Conservation (phyloP, 2,888 invertebrate genomes). For the Ophraella communa region DNA sequence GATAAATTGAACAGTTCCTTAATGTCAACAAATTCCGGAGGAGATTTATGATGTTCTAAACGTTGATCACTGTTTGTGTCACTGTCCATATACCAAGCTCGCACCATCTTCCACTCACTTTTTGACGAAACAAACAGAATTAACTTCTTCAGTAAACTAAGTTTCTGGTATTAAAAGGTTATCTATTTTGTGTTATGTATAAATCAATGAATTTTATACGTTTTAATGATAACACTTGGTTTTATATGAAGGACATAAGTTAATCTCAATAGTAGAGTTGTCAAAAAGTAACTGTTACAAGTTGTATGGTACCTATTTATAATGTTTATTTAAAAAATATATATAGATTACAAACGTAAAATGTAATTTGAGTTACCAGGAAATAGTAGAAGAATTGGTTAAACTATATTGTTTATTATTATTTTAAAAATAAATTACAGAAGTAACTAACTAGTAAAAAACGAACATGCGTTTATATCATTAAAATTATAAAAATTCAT, state of each 20-base stretch:
- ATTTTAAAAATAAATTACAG: too few species aligned
- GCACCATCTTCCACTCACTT: conserved; percentile 73
- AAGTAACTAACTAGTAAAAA: too few species aligned
- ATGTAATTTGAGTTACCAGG: too few species aligned
- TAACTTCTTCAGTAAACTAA: too few species aligned
- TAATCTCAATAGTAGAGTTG: not conserved
- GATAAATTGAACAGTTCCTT: conserved; percentile 72
- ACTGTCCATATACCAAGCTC: conserved; percentile 82
- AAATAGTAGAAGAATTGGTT: too few species aligned
- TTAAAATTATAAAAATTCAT: too few species aligned
- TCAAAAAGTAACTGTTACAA: not conserved
- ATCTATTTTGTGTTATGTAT: not conserved
- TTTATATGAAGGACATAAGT: not conserved
- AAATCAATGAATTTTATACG: not conserved
- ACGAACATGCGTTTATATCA: too few species aligned
- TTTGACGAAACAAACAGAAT: not conserved
- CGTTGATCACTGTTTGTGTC: conserved; percentile 75
- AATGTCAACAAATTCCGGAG: conserved; percentile 74
- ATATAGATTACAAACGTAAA: too few species aligned
- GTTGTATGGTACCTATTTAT: not conserved
- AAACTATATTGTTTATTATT: too few species aligned
- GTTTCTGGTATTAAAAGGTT: too few species aligned
- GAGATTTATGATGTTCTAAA: conserved; percentile 80
- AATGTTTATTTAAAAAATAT: too few species aligned
- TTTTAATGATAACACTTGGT: not conserved